Conservation (phyloP, 2,113 vertebrate genomes). For the Poeciliopsis turrubarensis region DNA sequence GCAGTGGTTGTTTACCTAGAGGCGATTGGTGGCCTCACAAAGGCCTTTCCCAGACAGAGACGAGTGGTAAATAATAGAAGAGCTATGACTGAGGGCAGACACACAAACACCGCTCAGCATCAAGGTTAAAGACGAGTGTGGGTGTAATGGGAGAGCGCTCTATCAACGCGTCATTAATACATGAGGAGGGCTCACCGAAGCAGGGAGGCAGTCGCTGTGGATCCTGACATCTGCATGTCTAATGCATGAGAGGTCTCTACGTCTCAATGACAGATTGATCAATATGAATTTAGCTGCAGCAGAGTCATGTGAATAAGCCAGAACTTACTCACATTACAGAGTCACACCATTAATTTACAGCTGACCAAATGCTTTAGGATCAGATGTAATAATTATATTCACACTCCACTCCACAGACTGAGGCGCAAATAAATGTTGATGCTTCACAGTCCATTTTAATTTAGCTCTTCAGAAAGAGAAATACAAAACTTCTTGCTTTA, state of each 20-base stretch:
- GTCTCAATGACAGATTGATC: conserved; percentile 45
- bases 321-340: conserved; percentile 66
- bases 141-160: conserved; percentile 62
- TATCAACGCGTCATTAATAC: conserved; percentile 65
- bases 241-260: conserved; percentile 23
- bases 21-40: conserved; percentile 66
- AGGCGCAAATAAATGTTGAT: background rate
- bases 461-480: background rate
- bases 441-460: background rate
- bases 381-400: conserved; percentile 27
- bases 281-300: conserved; percentile 37
- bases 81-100: conserved; percentile 69
- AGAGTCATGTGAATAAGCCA: conserved; percentile 29
- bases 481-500: too few relatives aligned
- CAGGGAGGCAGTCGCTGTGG: conserved; percentile 3
- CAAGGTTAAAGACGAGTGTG: conserved; percentile 72
- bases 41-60: conserved; percentile 65
- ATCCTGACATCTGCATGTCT: conserved; percentile 51
- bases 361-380: conserved; percentile 3
- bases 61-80: conserved; percentile 78
- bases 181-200: conserved; percentile 28
- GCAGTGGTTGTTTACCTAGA: conserved; percentile 77
- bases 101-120: conserved; percentile 68
- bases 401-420: background rate
- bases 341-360: conserved; percentile 5